Percentiles rank a stretch among this genome's conserved stretches.
Conservation (phyloP, 2,888 invertebrate species). For the Drosophila neutralis region DNA sequence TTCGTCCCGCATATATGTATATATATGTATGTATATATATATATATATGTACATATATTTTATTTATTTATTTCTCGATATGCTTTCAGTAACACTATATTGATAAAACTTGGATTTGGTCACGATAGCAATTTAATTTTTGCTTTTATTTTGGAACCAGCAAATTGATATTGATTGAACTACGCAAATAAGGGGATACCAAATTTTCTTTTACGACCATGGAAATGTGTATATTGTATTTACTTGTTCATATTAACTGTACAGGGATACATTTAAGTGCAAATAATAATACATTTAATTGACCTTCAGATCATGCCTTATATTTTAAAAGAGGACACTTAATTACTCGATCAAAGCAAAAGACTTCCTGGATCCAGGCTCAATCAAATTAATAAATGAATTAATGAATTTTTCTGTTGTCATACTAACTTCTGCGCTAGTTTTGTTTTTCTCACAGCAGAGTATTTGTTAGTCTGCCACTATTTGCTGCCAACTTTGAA, state of each 20-base stretch:
- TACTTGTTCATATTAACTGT: background rate
- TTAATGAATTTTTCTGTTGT: background rate
- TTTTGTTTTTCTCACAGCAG: background rate
- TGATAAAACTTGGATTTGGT: background rate
- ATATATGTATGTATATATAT: background rate
- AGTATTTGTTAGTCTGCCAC: constrained; percentile 2
- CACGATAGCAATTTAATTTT: background rate
- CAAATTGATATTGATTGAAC: background rate
- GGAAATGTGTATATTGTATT: background rate
- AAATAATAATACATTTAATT: background rate
- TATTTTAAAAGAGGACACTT: background rate
- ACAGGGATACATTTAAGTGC: background rate
- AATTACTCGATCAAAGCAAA: background rate
- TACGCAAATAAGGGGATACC: background rate
- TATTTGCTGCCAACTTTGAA: background rate
- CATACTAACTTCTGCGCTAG: background rate
- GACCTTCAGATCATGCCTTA: background rate
- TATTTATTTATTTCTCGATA: background rate
- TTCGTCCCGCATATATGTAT: background rate
- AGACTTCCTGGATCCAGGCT: background rate
- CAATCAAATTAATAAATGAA: background rate
- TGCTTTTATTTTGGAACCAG: background rate
- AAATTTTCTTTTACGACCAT: background rate
- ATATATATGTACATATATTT: background rate
- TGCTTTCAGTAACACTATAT: background rate